Evolutionary conservation across 2,113 vertebrate genomes (phyloP), one percentile per base, ranked within the genome.

Genomic region (Equus quagga): DNA sequence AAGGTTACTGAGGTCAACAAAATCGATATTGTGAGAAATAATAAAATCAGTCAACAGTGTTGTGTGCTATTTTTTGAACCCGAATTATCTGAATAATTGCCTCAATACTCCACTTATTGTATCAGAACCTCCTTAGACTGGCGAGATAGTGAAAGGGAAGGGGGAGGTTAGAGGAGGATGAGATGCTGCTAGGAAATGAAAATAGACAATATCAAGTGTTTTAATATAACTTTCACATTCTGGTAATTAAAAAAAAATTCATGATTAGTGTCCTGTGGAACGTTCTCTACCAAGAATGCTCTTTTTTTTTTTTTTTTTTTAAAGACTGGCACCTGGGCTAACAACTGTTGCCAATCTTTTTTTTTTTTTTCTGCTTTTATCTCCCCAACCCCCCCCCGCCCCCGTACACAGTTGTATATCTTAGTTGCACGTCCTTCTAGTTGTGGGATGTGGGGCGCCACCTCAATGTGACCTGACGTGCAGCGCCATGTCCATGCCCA

Each of bases 21-120:
- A 94, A 81, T 91, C 78, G 91, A 79, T 64, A 96, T 13, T 85
- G 23, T 86, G 72, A 78, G n/a, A 96, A 97, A 93, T 92, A 96
- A 95, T 83, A 84, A 80, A 84, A 65, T 73, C 36, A 95, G 17
- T 62, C 65, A 75, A 75, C 10, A 88, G 21, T 84, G 23, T 62
- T 56, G 19, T 56, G 5, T 76, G 70, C 23, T 60, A 36, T 58
- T 46, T 88, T 96, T 79, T 91, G 33, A 96, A 89, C 23, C 17
- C 64, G 18, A 79, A 70, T 91, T 98, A 80, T 62, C 78, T 94
- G 26, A 86, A 72, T 91, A 91, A 90, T 79, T 92, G 44, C 23
- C 12, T 86, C 54, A 26, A 11, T 36, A 78, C 13, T 82, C 73
- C 33, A 82, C 12, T 24, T 88, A 76, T 18, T 4, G 93, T 89